Base-by-base conservation (phyloP, 2,888 invertebrate genomes). In the Drosophila mulleri region DNA sequence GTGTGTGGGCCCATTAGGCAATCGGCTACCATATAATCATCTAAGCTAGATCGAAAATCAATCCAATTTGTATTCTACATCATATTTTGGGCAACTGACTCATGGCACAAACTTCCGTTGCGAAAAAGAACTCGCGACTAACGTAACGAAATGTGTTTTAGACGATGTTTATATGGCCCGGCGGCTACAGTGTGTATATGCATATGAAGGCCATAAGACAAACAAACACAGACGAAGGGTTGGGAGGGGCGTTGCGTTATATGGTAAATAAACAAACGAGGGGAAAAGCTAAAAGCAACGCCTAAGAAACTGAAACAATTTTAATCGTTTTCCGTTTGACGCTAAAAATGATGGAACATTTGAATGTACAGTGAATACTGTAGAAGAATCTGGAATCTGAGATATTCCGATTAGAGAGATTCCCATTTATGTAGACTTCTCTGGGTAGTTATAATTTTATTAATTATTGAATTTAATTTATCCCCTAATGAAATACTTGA, bases 61-160 rank as follows among this genome's bases (percentile, higher is more conserved):
- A 76, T 76, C 76, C 76, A 56, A 64, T 62, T 68, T 63, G 39
- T 42, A 70, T 70, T 50, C 73, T 58, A 76, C 56, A 72, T 75
- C 68, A 85, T 64, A 75, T 88, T 71, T 72, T 72, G 41, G 68
- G 29, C 69, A 66, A 66, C 77, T 76, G 85, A 84, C 75, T 83
- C 83, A 83, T 88, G 84, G 74, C 85, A 72, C 50, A 84, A 77
- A 79, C 88, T 88, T 84, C 89, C 89, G 89, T 79, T 84, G 85
- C 80, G 67, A 82, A 89, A 57, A 56, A 5, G 12, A 83, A 81
- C 29, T 29, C 18, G 48, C 48, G 18, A 42, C 68, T 63, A 68
- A 69, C 72, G 64, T 74, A 57, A 48, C 32, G 63, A 75, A 53
- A 70, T 73, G 48, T 65, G 54, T 47, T 68, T 67, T 83, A 53